phyloP scores from a whole-genome alignment of 2,888 invertebrate genomes.

The Aporophyla lueneburgensis region DNA sequence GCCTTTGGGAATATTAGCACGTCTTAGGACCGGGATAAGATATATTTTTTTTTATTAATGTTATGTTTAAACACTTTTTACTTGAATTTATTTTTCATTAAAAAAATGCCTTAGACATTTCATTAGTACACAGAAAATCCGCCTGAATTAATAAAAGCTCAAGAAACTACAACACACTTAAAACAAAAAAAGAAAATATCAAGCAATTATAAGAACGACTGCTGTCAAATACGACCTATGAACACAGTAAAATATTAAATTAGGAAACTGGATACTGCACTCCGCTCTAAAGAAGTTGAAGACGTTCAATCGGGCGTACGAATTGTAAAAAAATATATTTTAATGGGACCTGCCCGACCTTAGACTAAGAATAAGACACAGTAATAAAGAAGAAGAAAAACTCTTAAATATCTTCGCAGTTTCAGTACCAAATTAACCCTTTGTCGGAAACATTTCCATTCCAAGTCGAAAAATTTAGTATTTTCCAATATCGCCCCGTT shows the following conservation, averaged over 20 bases:
- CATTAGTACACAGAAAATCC: not conserved
- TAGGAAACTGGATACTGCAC: too few species aligned
- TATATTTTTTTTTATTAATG: not conserved
- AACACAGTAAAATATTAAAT: not conserved
- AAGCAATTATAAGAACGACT: not conserved
- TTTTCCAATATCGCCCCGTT: constrained; percentile 68
- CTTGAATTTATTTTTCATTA: not conserved
- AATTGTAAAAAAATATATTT: not conserved
- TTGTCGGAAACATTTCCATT: constrained; percentile 41
- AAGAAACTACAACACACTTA: not conserved
- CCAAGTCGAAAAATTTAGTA: constrained; percentile 59
- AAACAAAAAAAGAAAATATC: not conserved
- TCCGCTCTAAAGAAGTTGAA: too few species aligned
- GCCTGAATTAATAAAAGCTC: not conserved
- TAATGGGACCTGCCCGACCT: not conserved
- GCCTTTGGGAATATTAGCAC: not conserved
- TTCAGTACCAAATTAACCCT: constrained; percentile 10
- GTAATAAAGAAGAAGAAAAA: not conserved
- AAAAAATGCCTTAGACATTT: not conserved
- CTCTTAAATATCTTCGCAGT: not conserved
- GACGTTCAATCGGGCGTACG: too few species aligned
- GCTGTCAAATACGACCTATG: not conserved
- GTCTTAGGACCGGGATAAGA: too few species aligned
- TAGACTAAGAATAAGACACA: not conserved
- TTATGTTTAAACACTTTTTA: not conserved